Evolutionary conservation across 2,797 vertebrate species (phyloP).

Genomic region (Falco cherrug): DNA sequence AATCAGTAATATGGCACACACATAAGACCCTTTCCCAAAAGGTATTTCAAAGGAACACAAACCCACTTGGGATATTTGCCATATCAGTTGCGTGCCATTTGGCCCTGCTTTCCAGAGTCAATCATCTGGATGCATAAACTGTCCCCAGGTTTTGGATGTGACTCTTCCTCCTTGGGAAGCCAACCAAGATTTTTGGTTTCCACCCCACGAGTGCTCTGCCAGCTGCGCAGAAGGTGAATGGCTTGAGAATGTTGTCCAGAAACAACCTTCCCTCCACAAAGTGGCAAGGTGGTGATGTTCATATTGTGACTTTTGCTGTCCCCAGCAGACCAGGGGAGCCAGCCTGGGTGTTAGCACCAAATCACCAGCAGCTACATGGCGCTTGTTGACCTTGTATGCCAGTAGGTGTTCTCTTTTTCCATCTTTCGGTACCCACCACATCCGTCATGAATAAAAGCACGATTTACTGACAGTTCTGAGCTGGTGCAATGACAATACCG

Average conservation of each 20-base stretch:
- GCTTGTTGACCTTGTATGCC: not conserved
- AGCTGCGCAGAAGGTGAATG: not conserved
- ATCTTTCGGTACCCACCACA: not conserved
- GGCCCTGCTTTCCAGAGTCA: not conserved
- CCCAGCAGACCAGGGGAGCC: not conserved
- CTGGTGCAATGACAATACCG: not conserved
- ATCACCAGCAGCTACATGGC: not conserved
- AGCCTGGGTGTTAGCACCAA: not conserved
- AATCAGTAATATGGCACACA: not conserved
- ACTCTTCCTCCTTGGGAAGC: not conserved
- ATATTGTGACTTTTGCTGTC: not conserved
- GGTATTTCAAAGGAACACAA: not conserved
- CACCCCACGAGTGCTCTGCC: not conserved
- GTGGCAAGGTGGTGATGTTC: not conserved
- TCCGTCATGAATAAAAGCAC: not conserved
- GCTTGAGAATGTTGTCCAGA: not conserved
- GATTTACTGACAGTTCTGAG: constrained; percentile 14
- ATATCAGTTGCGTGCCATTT: accelerated
- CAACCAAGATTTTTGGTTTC: not conserved
- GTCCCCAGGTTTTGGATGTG: not conserved
- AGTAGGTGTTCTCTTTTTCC: not conserved
- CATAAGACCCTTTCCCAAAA: not conserved
- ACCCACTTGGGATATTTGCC: not conserved
- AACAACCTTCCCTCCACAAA: not conserved
- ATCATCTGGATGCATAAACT: not conserved